A percentile compares a stretch with the other conserved stretches of the same genome.
Evolutionary conservation across 2,888 invertebrate genomes (phyloP).

Genomic region (Hydrotaea cyrtoneurina): DNA sequence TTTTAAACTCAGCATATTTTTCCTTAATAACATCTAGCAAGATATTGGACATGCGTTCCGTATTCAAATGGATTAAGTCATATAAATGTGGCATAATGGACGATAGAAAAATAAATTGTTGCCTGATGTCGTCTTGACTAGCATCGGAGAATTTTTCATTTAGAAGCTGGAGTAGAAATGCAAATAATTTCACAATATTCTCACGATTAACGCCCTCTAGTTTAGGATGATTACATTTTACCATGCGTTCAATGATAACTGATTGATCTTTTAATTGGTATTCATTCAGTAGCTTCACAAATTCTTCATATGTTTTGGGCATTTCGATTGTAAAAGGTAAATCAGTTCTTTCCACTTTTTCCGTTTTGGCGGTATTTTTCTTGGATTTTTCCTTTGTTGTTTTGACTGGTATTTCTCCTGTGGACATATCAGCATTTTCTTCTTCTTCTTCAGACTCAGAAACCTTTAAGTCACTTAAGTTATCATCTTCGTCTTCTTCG

Average conservation of each 20-base stretch:
- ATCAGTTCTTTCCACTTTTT: constrained; percentile 80
- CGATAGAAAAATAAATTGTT: constrained; percentile 84
- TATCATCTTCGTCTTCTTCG: constrained; percentile 79
- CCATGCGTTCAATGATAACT: constrained; percentile 88
- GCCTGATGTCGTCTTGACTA: constrained; percentile 80
- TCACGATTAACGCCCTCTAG: constrained; percentile 89
- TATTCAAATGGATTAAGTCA: constrained; percentile 87
- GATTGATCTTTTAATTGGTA: constrained; percentile 85
- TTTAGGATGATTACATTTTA: constrained; percentile 93
- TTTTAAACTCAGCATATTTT: constrained; percentile 85
- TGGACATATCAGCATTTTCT: background rate
- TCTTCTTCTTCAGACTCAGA: constrained; percentile 76
- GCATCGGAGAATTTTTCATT: constrained; percentile 84
- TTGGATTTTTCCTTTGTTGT: constrained; percentile 30
- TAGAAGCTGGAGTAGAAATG: constrained; percentile 88
- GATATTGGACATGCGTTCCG: constrained; percentile 85
- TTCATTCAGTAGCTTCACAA: constrained; percentile 84
- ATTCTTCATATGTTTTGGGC: constrained; percentile 84
- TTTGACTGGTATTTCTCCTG: constrained; percentile 1
- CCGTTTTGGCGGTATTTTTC: background rate
- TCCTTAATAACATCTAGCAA: constrained; percentile 87
- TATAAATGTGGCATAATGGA: constrained; percentile 83
- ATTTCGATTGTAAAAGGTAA: constrained; percentile 84
- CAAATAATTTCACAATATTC: constrained; percentile 87
- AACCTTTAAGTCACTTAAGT: constrained; percentile 77